phyloP scores from a whole-genome alignment of 37 sponge, comb jelly and placozoan genomes.

The Aphrocallistes beatrix region DNA sequence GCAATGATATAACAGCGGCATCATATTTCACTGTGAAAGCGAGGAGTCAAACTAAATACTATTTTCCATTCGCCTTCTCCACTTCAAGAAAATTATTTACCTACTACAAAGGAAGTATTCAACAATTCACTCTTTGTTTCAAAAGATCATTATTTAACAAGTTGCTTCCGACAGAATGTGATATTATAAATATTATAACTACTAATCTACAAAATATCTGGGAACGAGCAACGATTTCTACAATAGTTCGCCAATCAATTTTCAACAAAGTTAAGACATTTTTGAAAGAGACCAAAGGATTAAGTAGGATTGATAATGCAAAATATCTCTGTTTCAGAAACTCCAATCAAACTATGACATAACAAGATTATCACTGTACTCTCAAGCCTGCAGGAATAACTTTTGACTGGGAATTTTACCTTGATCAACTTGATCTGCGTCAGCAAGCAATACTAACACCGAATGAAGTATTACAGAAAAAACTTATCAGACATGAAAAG shows the following conservation, averaged over 20 bases:
- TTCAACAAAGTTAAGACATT: neutral
- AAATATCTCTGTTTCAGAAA: neutral
- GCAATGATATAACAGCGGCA: neutral
- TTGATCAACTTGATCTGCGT: no score
- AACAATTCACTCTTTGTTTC: neutral
- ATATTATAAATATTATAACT: neutral
- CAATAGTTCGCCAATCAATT: neutral
- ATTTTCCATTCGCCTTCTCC: neutral
- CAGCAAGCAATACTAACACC: no score
- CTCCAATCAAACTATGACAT: neutral
- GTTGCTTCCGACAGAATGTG: neutral
- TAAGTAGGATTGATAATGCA: neutral
- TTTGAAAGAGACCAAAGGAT: neutral
- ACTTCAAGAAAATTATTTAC: neutral
- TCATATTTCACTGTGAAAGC: neutral
- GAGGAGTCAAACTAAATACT: neutral
- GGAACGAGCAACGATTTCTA: neutral
- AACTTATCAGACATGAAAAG: neutral
- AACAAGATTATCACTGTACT: neutral
- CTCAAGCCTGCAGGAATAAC: no score
- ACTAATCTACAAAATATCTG: neutral
- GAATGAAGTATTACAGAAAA: no score
- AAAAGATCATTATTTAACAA: neutral
- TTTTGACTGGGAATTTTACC: no score
- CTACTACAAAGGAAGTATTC: neutral